phyloP scores from a whole-genome alignment of 2,797 vertebrate genomes.

The Staurois parvus region DNA sequence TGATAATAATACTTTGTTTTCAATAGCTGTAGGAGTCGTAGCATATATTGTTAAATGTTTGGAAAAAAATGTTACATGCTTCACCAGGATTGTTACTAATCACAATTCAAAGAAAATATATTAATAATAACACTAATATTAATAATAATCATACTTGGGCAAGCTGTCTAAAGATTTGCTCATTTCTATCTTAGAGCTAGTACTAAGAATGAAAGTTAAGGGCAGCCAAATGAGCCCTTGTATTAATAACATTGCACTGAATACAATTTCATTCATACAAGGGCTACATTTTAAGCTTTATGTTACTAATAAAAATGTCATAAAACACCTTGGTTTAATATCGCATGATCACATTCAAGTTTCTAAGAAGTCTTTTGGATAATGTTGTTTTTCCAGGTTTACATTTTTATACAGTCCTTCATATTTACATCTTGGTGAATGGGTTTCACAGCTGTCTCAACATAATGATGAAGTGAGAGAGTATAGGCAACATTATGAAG shows the following conservation, averaged over 20 bases:
- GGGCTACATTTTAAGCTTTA: not conserved
- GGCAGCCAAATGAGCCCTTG: not conserved
- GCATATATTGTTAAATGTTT: no score
- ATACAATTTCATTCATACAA: not conserved
- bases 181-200: no score
- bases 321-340: conserved; percentile 8
- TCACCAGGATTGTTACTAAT: no score
- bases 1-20: no score
- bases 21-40: no score
- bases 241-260: not conserved
- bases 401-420: conserved; percentile 14
- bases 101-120: no score
- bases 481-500: not conserved
- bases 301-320: conserved; percentile 5
- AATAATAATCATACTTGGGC: no score
- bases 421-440: conserved; percentile 18
- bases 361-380: conserved; percentile 24
- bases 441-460: conserved; percentile 39
- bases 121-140: no score
- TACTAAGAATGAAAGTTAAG: no score
- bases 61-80: no score
- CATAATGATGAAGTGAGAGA: conserved; percentile 34
- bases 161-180: no score
- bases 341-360: not conserved
- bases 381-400: conserved; percentile 2